These are phyloP conservation scores for Drosophila obscura DNA, from an alignment of 1,140 invertebrate species.

Conservation along the genomic window DNA sequence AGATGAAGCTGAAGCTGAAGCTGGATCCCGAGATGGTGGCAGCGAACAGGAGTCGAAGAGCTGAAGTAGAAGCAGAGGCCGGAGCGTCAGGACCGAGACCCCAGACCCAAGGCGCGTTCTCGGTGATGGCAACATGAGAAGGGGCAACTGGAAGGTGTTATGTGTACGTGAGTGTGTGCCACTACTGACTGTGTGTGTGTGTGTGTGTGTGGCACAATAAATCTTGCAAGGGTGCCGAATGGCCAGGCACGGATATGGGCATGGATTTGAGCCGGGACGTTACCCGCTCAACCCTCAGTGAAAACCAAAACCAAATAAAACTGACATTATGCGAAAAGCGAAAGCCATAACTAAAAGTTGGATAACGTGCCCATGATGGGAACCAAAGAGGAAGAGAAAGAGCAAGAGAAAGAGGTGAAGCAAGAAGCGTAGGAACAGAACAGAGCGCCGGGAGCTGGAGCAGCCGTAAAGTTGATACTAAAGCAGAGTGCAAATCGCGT, in stretches of 20 bases:
- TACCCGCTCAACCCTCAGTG: slow-evolving; percentile 38
- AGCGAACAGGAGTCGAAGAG: slow-evolving; percentile 2
- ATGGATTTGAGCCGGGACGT: slow-evolving; percentile 33
- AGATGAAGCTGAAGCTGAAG: slow-evolving; percentile 19
- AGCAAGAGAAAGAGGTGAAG: background rate
- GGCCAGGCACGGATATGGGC: slow-evolving; percentile 30
- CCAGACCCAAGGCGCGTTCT: slow-evolving; percentile 25
- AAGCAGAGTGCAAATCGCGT: slow-evolving; percentile 33
- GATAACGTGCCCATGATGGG: slow-evolving; percentile 74
- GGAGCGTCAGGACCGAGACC: background rate
- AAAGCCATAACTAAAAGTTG: slow-evolving; percentile 83
- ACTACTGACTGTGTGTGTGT: slow-evolving; percentile 10
- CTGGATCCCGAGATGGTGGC: slow-evolving; percentile 11
- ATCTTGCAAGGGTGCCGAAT: slow-evolving; percentile 79
- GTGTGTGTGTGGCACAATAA: slow-evolving; percentile 70
- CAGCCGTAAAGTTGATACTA: slow-evolving; percentile 71
- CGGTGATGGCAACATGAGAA: too few species aligned
- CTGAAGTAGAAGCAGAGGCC: slow-evolving; percentile 28
- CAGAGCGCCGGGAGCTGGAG: slow-evolving; percentile 1
- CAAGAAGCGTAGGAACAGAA: background rate
- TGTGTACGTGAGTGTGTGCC: slow-evolving; percentile 37
- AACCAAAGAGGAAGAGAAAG: slow-evolving; percentile 19
- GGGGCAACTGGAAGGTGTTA: slow-evolving; percentile 48
- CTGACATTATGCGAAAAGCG: slow-evolving; percentile 82
- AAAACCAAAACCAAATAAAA: slow-evolving; percentile 83